Base-by-base conservation (phyloP, 1,140 invertebrate species). In the Brachionus rotundiformis region DNA sequence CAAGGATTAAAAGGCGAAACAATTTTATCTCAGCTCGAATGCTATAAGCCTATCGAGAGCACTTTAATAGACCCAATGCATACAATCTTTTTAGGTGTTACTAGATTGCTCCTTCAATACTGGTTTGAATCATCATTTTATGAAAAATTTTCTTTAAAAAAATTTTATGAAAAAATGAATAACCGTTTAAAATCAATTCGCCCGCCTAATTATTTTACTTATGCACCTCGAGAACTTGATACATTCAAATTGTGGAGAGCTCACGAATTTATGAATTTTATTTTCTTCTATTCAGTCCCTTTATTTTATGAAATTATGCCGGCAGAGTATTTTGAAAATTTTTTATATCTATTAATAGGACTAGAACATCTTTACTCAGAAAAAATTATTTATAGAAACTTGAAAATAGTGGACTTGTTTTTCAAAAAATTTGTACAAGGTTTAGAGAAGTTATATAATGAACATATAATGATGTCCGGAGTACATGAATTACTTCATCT, bases 21-120 rank as follows among this genome's bases (percentile, higher is more conserved):
- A 27, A 63, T 63, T 63, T 29, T 63, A n/a, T 29, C 27, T n/a
- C 23, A 63, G n/a, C 61, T 63, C 11, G 27, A 63, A 29, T 63
- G 25, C 27, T 63, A 29, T 31, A 63, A 29, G 27, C 23, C 61
- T n/a, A 63, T 63, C 23, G 61, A 63, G 27, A 63, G 61, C 29
- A 63, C 61, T n/a, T n/a, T 63, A 31, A 63, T 63, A n/a, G 61
- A 63, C n/a, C 29, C 61, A 63, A 63, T 63, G 61, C 61, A 63
- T 31, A 63, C 61, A 29, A 63, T 63, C 29, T 63, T 63, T 63
- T 31, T 63, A 27, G 61, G 61, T 29, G 61, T 63, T 29, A 29
- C 29, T 27, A 63, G 29, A 63, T 29, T 29, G 29, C 29, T 63
- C 29, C 29, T 63, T 63, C 23, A 29, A 63, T 63, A 63, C 31